phyloP scores from a whole-genome alignment of 2,888 invertebrate species.

The Leptinotarsa peninsularis region DNA sequence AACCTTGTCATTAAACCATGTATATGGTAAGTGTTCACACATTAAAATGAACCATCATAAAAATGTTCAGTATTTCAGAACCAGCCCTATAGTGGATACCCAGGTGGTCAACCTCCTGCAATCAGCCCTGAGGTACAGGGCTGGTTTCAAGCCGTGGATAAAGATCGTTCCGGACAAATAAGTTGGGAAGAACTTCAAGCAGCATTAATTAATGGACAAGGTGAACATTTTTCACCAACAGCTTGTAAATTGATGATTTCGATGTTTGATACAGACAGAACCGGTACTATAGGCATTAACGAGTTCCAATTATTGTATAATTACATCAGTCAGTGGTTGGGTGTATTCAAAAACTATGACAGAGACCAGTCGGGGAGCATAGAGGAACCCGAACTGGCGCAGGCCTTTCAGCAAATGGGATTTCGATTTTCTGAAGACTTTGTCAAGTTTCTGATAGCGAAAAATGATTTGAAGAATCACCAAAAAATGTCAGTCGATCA shows the following conservation, averaged over 20 bases:
- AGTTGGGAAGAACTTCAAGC: slow-evolving; percentile 80
- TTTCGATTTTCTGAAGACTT: slow-evolving; percentile 86
- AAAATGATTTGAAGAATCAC: slow-evolving; percentile 74
- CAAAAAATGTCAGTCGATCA: slow-evolving; percentile 83
- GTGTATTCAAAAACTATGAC: slow-evolving; percentile 87
- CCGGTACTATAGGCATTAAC: slow-evolving; percentile 84
- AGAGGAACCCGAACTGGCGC: slow-evolving; percentile 81
- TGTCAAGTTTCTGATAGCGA: slow-evolving; percentile 76
- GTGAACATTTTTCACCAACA: slow-evolving; percentile 83
- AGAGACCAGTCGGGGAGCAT: slow-evolving; percentile 87
- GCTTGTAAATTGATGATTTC: slow-evolving; percentile 91
- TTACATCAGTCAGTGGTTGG: slow-evolving; percentile 90
- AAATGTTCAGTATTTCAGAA: slow-evolving; percentile 25
- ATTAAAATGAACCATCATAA: not conserved
- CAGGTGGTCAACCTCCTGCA: slow-evolving; percentile 53
- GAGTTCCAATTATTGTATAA: slow-evolving; percentile 89
- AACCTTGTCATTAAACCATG: slow-evolving; percentile 2
- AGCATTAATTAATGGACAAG: slow-evolving; percentile 88
- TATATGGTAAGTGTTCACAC: slow-evolving; percentile 7
- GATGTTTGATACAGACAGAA: slow-evolving; percentile 89
- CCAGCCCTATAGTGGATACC: slow-evolving; percentile 26
- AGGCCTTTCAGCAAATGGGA: slow-evolving; percentile 90
- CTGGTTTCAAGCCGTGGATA: slow-evolving; percentile 87
- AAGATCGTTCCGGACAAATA: slow-evolving; percentile 86
- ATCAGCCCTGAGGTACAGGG: slow-evolving; percentile 81